Evolutionary conservation across 2,797 vertebrate species (phyloP).

Genomic region (Neomorphus geoffroyi): DNA sequence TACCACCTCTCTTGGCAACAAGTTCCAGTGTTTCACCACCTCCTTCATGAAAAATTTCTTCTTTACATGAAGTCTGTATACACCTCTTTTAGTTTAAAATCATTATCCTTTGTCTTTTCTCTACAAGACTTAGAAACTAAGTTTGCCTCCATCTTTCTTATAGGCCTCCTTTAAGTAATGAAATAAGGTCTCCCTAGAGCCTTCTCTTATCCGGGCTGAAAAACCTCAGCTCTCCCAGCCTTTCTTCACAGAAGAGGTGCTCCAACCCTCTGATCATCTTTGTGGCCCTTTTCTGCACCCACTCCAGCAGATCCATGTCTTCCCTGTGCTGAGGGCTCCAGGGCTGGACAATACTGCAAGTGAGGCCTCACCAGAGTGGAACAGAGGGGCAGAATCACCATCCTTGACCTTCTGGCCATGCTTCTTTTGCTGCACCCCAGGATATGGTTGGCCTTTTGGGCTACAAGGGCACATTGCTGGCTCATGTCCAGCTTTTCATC

Average conservation of each 20-base stretch:
- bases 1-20: neutral
- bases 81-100: neutral
- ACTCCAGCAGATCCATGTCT: neutral
- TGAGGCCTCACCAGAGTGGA: neutral
- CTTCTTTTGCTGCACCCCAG: neutral
- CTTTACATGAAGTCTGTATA: neutral
- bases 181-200: neutral
- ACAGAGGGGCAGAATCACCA: neutral
- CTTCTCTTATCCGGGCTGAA: neutral
- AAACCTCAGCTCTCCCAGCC: neutral
- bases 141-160: neutral
- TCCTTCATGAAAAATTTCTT: neutral
- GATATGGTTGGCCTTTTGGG: no score
- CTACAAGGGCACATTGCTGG: no score
- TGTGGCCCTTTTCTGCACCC: neutral
- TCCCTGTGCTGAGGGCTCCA: neutral
- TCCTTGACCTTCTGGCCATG: fast-evolving
- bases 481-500: no score
- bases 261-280: no score
- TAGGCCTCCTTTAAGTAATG: neutral
- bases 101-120: neutral
- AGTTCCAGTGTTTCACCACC: neutral
- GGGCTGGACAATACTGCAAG: no score
- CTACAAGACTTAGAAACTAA: neutral
- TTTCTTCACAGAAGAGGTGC: neutral